These are phyloP conservation scores for Lasioglossum calceatum DNA, from an alignment of 2,888 invertebrate species.

Conservation along the genomic window DNA sequence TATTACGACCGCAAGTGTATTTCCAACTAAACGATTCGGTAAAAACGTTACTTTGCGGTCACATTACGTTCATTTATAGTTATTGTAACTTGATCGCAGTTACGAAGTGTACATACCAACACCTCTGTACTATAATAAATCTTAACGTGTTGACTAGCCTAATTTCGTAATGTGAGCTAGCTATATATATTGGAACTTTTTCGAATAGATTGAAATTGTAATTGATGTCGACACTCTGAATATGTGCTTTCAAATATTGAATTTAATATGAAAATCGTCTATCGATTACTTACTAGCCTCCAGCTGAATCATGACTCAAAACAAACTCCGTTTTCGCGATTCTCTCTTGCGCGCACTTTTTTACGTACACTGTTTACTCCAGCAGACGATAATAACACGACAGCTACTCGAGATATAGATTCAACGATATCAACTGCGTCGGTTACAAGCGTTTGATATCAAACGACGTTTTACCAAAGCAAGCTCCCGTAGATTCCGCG, in stretches of 20 bases:
- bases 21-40: not conserved
- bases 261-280: not conserved
- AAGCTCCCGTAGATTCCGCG: conserved; percentile 38
- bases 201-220: not conserved
- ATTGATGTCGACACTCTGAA: not conserved
- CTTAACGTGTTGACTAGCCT: not conserved
- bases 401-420: not conserved
- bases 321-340: not conserved
- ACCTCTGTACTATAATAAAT: not conserved
- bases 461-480: not conserved
- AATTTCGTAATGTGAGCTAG: not conserved
- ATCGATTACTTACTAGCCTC: not conserved
- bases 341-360: not conserved
- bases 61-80: not conserved
- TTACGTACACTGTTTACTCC: not conserved
- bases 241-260: not conserved
- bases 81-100: not conserved
- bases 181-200: not conserved
- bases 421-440: not conserved
- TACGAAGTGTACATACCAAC: not conserved
- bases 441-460: not conserved
- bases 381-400: not conserved
- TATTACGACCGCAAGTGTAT: not conserved
- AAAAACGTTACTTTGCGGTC: conserved; percentile 6
- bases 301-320: not conserved